phyloP scores from a whole-genome alignment of 2,797 vertebrate species.

The Coracias cyanogaster region DNA sequence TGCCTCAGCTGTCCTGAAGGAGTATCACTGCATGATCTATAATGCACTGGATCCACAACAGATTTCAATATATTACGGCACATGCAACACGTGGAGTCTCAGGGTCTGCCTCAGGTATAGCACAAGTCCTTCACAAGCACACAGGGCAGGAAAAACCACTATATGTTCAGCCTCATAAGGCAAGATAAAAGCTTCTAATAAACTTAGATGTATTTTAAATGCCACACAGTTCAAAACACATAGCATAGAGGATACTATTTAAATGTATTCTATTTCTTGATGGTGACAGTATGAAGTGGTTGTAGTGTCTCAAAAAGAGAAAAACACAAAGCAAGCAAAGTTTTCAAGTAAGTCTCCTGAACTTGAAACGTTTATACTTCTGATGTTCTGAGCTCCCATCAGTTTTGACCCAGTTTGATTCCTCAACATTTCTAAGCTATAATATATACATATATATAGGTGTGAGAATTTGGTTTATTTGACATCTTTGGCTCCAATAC shows the following conservation, averaged over 20 bases:
- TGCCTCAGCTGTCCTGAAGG: background rate
- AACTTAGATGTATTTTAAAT: background rate
- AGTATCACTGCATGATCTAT: background rate
- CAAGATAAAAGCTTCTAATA: background rate
- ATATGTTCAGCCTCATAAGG: background rate
- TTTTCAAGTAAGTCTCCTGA: background rate
- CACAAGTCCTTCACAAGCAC: background rate
- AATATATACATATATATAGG: accelerated
- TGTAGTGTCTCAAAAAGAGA: background rate
- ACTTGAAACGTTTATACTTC: background rate
- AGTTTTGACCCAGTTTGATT: background rate
- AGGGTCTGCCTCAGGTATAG: too few relatives aligned
- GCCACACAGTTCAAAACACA: background rate
- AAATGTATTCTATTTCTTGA: background rate
- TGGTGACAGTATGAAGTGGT: background rate
- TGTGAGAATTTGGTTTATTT: background rate
- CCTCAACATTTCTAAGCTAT: background rate
- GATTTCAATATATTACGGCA: background rate
- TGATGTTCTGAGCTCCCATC: background rate
- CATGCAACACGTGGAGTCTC: background rate
- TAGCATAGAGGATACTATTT: background rate
- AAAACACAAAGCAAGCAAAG: background rate
- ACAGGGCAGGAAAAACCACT: background rate
- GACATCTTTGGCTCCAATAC: background rate
- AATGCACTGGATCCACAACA: background rate